Conservation (phyloP, 1,140 invertebrate genomes). For the Drosophila watanabei region DNA sequence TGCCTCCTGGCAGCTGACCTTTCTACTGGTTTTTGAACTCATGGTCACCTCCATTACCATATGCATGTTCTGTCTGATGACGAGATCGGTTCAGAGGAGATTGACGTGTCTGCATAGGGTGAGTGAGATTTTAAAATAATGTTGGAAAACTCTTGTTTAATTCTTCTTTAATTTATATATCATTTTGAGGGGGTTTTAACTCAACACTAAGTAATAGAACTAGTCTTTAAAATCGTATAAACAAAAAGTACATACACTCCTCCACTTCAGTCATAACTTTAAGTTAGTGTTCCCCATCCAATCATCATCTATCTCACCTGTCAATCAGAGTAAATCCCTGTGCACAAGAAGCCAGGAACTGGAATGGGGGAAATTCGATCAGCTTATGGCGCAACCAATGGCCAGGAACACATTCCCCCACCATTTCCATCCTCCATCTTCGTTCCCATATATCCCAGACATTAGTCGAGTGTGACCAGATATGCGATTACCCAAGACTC, state of each 20-base stretch:
- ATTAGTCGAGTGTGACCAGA: slow-evolving; percentile 48
- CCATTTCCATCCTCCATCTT: not conserved
- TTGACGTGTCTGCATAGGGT: slow-evolving; percentile 45
- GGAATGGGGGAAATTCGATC: slow-evolving; percentile 48
- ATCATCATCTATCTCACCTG: slow-evolving; percentile 20
- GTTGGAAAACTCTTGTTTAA: no score
- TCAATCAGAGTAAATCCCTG: slow-evolving; percentile 31
- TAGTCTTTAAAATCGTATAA: no score
- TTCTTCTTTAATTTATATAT: no score
- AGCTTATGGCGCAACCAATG: slow-evolving; percentile 60
- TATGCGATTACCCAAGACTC: slow-evolving; percentile 26
- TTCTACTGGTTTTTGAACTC: slow-evolving; percentile 54
- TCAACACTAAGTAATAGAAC: no score
- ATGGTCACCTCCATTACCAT: slow-evolving; percentile 50
- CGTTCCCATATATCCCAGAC: slow-evolving; percentile 8
- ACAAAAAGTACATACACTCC: not conserved
- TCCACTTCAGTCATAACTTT: not conserved
- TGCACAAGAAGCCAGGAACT: not conserved
- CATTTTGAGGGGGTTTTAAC: not conserved
- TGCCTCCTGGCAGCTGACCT: slow-evolving; percentile 47
- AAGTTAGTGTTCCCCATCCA: not conserved
- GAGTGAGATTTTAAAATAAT: not conserved
- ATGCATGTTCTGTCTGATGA: slow-evolving; percentile 57
- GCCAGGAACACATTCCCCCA: slow-evolving; percentile 3
- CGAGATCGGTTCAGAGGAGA: slow-evolving; percentile 42